Evolutionary conservation across 2,797 vertebrate genomes (phyloP).

Genomic region (Clangula hyemalis): DNA sequence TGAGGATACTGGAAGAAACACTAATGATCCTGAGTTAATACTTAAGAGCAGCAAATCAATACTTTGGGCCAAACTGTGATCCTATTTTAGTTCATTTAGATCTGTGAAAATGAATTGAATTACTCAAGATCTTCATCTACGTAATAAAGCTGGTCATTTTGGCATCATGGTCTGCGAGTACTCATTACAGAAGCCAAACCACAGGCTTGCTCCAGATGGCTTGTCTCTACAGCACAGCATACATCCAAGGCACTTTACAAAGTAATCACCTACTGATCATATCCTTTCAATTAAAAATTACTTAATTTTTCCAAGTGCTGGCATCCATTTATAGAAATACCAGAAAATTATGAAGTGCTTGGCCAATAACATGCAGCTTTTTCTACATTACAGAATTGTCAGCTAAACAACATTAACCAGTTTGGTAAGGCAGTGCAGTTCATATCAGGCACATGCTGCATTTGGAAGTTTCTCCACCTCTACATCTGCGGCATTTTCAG

Average conservation of each 20-base stretch:
- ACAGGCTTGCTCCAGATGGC: slow-evolving; percentile 49
- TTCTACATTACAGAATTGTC: background rate
- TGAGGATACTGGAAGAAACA: background rate
- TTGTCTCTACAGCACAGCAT: slow-evolving; percentile 17
- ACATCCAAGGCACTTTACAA: slow-evolving; percentile 44
- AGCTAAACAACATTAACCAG: slow-evolving; percentile 21
- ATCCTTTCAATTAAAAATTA: slow-evolving; percentile 59
- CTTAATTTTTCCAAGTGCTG: slow-evolving; percentile 40
- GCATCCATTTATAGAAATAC: slow-evolving; percentile 44
- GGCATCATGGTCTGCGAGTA: background rate
- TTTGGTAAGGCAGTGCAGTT: background rate
- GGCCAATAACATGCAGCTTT: background rate
- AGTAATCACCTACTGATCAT: slow-evolving; percentile 49
- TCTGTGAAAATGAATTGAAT: slow-evolving; percentile 20
- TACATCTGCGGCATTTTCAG: background rate
- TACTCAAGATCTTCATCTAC: slow-evolving; percentile 18
- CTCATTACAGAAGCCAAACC: slow-evolving; percentile 43
- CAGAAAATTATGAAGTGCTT: slow-evolving; percentile 15
- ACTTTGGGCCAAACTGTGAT: slow-evolving; percentile 37
- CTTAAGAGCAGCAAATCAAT: slow-evolving; percentile 13
- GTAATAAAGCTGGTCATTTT: slow-evolving; percentile 48
- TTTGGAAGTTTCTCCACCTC: background rate
- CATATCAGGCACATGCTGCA: background rate
- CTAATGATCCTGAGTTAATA: background rate
- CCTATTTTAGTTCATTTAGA: slow-evolving; percentile 29